A percentile compares a stretch with the other conserved stretches of the same genome.
These are phyloP conservation scores for Saccostrea glomerata DNA, from an alignment of 1,140 invertebrate genomes.

Conservation along the genomic window DNA sequence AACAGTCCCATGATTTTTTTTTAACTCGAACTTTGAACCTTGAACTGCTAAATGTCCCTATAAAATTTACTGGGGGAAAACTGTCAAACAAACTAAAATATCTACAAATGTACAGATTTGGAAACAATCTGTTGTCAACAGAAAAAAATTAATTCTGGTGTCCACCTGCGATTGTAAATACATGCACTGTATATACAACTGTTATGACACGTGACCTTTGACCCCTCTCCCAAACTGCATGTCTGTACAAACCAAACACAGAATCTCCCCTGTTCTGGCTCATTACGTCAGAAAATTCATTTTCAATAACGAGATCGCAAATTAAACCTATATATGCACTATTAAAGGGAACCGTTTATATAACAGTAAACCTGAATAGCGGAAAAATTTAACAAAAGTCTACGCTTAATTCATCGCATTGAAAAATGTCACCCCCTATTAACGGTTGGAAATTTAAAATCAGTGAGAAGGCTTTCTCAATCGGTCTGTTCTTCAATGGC, in stretches of 20 bases:
- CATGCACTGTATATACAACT: too few relatives aligned
- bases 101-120: too few relatives aligned
- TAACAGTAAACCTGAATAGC: background rate
- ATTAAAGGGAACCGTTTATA: slow-evolving; percentile 10
- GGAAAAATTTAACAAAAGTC: background rate
- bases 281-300: slow-evolving; percentile 12
- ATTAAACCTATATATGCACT: background rate
- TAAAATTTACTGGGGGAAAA: too few relatives aligned
- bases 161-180: too few relatives aligned
- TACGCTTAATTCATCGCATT: background rate
- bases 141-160: too few relatives aligned
- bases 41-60: too few relatives aligned
- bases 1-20: too few relatives aligned
- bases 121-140: too few relatives aligned
- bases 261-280: background rate
- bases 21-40: too few relatives aligned
- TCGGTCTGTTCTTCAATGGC: background rate
- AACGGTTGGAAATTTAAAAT: background rate
- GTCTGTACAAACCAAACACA: background rate
- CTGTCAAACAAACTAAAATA: too few relatives aligned
- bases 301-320: slow-evolving; percentile 28
- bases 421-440: slow-evolving; percentile 1
- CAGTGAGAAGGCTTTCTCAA: background rate
- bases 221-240: background rate
- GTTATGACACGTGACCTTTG: too few relatives aligned